A percentile compares a stretch with the other conserved stretches of the same genome.
Conservation (phyloP, 2,113 vertebrate genomes). For the Nannobrachium achirus region DNA sequence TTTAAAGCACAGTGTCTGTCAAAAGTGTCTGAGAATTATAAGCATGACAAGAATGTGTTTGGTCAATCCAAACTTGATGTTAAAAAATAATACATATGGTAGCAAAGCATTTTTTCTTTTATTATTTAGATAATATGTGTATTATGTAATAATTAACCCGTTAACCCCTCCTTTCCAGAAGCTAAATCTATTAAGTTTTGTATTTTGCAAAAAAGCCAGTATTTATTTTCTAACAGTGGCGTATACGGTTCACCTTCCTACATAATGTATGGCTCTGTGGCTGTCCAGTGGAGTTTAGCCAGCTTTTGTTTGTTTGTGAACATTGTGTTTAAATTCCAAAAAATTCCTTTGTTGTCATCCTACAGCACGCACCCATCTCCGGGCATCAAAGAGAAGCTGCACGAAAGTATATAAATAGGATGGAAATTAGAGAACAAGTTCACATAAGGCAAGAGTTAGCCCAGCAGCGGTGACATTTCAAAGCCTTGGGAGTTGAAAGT, state of each 20-base stretch:
- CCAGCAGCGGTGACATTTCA: constrained; percentile 14
- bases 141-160: too few species aligned
- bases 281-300: too few species aligned
- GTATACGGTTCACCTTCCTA: neutral
- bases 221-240: neutral
- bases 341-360: neutral
- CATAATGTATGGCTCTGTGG: neutral
- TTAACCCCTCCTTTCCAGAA: too few species aligned
- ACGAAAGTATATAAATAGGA: neutral
- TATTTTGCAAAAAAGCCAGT: neutral
- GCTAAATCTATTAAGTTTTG: too few species aligned
- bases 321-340: neutral
- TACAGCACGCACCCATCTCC: neutral
- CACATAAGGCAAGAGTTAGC: constrained; percentile 13
- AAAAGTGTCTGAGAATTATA: too few species aligned
- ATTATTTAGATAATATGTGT: too few species aligned
- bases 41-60: too few species aligned
- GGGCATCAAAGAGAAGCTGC: neutral
- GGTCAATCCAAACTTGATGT: too few species aligned
- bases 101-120: too few species aligned
- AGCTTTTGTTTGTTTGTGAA: neutral
- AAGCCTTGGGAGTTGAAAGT: constrained; percentile 22
- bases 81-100: too few species aligned
- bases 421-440: neutral
- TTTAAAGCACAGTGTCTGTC: too few species aligned